A percentile compares a stretch with the other conserved stretches of the same genome.
These are phyloP conservation scores for Acrossocheilus wenchowensis DNA, from an alignment of 2,797 vertebrate genomes.

Conservation along the genomic window DNA sequence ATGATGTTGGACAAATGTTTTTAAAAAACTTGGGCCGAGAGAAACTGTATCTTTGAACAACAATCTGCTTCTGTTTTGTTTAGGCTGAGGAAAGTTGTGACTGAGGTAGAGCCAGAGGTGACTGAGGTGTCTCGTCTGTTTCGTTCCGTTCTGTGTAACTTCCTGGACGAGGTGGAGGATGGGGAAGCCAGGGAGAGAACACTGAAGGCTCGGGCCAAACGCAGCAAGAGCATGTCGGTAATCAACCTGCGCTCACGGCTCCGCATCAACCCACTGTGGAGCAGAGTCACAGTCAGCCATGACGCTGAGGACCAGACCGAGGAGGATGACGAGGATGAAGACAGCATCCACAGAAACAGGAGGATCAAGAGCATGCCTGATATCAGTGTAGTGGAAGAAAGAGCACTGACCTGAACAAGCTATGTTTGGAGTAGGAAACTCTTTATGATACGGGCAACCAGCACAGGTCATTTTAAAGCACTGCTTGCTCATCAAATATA, in stretches of 20 bases:
- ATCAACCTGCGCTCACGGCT: constrained; percentile 54
- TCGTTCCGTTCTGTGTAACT: constrained; percentile 61
- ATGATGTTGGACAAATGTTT: background rate
- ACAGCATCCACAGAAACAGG: constrained; percentile 41
- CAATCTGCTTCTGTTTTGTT: background rate
- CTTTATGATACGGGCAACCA: background rate
- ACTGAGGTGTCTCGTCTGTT: constrained; percentile 64
- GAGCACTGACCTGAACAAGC: background rate
- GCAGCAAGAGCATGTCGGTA: constrained; percentile 62
- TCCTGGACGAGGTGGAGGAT: constrained; percentile 47
- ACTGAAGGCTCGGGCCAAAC: constrained; percentile 33
- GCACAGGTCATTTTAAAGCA: background rate
- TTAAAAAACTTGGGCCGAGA: background rate
- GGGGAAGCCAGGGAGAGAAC: background rate
- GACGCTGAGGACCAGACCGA: background rate
- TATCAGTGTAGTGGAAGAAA: constrained; percentile 51
- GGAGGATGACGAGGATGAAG: background rate
- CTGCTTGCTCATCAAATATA: background rate
- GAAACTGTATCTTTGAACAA: background rate
- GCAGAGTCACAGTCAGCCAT: background rate
- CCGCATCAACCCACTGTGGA: constrained; percentile 52
- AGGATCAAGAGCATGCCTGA: constrained; percentile 63
- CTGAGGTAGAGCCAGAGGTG: constrained; percentile 64
- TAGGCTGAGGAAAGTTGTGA: constrained; percentile 65
- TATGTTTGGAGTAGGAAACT: background rate